Evolutionary conservation across 92 coral and sea anemone species (phyloP).

Genomic region (Parazoanthus atlanticus): DNA sequence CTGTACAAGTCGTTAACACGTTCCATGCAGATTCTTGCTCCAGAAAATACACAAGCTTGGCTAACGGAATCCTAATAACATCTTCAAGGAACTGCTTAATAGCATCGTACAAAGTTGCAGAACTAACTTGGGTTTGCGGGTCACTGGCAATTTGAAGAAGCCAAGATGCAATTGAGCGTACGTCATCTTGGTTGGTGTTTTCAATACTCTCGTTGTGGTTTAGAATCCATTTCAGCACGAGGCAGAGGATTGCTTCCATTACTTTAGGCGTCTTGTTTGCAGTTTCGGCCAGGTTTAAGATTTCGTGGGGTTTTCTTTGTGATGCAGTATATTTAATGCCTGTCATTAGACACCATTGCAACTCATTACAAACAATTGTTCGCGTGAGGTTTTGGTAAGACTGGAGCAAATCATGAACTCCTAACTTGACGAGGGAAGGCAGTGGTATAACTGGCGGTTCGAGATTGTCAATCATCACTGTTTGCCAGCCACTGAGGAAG

Average conservation of each 20-base stretch:
- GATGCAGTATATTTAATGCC: slow-evolving; percentile 31
- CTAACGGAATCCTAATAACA: slow-evolving; percentile 44
- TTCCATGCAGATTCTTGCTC: slow-evolving; percentile 26
- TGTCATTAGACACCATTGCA: slow-evolving; percentile 58
- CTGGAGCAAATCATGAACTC: slow-evolving; percentile 34
- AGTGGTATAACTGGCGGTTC: slow-evolving; percentile 48
- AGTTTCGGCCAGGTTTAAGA: not conserved
- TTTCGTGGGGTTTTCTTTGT: slow-evolving; percentile 3
- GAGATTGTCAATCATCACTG: slow-evolving; percentile 47
- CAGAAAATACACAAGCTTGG: slow-evolving; percentile 36
- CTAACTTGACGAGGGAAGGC: slow-evolving; percentile 11
- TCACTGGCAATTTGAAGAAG: slow-evolving; percentile 50
- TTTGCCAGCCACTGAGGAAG: slow-evolving; percentile 46
- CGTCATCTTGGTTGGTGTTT: slow-evolving; percentile 15
- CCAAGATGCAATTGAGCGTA: slow-evolving; percentile 40
- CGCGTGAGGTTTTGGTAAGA: slow-evolving; percentile 3
- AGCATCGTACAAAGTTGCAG: slow-evolving; percentile 45
- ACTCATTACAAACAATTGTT: slow-evolving; percentile 42
- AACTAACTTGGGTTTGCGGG: slow-evolving; percentile 43
- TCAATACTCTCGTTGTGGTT: slow-evolving; percentile 31
- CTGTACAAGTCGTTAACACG: not conserved
- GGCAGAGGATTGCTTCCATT: slow-evolving; percentile 37
- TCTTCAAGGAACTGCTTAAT: slow-evolving; percentile 27
- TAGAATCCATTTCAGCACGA: slow-evolving; percentile 48
- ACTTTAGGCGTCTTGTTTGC: slow-evolving; percentile 8